Evolutionary conservation across 2,113 vertebrate species (phyloP), one percentile per base, ranked within the genome.

Genomic region (Melospiza georgiana): DNA sequence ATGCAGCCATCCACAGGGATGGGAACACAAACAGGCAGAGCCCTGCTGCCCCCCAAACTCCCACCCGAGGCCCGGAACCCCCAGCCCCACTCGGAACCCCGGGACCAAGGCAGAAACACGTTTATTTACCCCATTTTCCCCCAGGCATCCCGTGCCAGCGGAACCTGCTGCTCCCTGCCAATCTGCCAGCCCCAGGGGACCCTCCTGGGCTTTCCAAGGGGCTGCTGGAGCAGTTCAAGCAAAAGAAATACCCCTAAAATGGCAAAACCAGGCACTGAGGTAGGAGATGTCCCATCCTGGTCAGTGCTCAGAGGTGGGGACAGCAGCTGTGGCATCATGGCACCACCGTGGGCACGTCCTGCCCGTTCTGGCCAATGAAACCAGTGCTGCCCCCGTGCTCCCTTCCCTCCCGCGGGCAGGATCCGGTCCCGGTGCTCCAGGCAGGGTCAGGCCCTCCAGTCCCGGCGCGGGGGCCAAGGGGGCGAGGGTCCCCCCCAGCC

Each of bases 401-500:
- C 67, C 19, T 28, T 10, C 48, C 43, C 49, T 84, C 39, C 73
- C 2, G 35, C 0, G 11, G 68, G 41, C 80, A 84, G 87, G 80
- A 39, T 33, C 41, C 14, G 3, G 67, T 39, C 61, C 75, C 37
- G 37, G 79, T 7, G 72, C 72, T 9, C 15, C 9, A 3, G 62
- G 81, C 59, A 33, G 15, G 3, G 28, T 96, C 93, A 98, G 10
- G 97, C 97, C 68, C 92, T 98, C 93, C 98, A 97, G 87, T 99
- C 98, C 93, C 98, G 75, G 35, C 98, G 97, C 6, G 98, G 98
- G 93, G 98, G 97, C 51, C 97, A 97, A 35, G 96, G 97, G 88
- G 99, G 97, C 1, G 98, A 98, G 84, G 98, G 98, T 21, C 97
- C 85, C 83, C 97, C 98, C 99, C 98, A 99, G 55, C 98, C 96